Conservation (phyloP, 2,113 vertebrate genomes). For the Percina caprodes region DNA sequence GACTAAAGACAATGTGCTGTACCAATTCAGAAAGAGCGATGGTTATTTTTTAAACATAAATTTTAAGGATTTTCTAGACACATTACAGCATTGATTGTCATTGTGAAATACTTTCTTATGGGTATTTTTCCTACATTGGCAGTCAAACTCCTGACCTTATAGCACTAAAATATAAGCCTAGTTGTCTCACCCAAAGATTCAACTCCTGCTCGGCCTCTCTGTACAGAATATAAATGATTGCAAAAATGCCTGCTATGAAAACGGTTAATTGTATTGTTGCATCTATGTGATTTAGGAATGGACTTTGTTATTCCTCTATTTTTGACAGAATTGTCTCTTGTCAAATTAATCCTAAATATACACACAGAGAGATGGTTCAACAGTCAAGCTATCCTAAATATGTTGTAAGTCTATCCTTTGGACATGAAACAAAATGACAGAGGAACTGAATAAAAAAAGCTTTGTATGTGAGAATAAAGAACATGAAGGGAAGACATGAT, state of each 20-base stretch:
- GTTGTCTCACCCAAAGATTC: background rate
- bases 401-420: background rate
- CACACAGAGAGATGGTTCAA: background rate
- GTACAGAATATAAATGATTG: background rate
- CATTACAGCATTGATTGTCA: background rate
- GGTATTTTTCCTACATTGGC: slow-evolving; percentile 1
- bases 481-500: slow-evolving; percentile 56
- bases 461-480: slow-evolving; percentile 45
- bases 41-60: background rate
- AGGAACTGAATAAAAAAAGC: slow-evolving; percentile 5
- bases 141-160: background rate
- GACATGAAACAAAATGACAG: slow-evolving; percentile 23
- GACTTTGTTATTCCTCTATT: background rate
- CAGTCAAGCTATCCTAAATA: background rate
- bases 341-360: background rate
- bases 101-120: background rate
- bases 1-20: background rate
- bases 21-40: background rate
- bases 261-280: background rate
- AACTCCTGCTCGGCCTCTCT: background rate
- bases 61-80: slow-evolving; percentile 12
- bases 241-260: background rate
- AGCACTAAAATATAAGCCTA: background rate
- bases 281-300: background rate
- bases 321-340: background rate